These are phyloP conservation scores for Siphamia tubifer DNA, from an alignment of 2,113 vertebrate species.

Conservation along the genomic window DNA sequence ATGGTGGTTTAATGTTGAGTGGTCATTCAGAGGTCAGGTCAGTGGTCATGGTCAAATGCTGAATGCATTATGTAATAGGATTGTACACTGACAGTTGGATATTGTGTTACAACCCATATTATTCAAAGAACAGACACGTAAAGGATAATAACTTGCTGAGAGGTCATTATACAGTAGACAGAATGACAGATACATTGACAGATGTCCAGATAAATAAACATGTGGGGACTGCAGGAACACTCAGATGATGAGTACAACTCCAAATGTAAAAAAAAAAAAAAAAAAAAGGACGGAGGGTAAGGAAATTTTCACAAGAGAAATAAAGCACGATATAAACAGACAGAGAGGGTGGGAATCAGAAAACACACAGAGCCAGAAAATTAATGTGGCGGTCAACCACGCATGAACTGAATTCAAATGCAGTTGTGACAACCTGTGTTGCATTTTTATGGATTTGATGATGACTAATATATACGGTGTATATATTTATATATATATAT, in stretches of 20 bases:
- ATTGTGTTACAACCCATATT: neutral
- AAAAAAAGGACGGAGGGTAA: neutral
- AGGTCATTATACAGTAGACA: neutral
- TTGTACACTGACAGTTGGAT: conserved; percentile 8
- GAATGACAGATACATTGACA: neutral
- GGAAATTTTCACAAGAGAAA: neutral
- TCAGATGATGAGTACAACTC: neutral
- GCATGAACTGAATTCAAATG: conserved; percentile 4
- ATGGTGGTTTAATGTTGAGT: neutral
- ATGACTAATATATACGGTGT: neutral
- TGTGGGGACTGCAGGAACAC: neutral
- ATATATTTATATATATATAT: no score
- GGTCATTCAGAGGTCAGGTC: conserved; percentile 39
- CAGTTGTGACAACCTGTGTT: neutral
- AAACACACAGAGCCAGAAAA: conserved; percentile 31
- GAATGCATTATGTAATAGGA: conserved; percentile 33
- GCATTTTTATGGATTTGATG: neutral
- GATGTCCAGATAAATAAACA: neutral
- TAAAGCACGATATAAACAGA: conserved; percentile 1
- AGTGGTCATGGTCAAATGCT: conserved; percentile 9
- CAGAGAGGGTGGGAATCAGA: neutral
- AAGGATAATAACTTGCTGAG: neutral
- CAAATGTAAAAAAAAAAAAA: no score
- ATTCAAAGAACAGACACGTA: neutral
- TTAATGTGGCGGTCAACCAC: conserved; percentile 23